Evolutionary conservation across 2,888 invertebrate genomes (phyloP).

Genomic region (Antitype chi): DNA sequence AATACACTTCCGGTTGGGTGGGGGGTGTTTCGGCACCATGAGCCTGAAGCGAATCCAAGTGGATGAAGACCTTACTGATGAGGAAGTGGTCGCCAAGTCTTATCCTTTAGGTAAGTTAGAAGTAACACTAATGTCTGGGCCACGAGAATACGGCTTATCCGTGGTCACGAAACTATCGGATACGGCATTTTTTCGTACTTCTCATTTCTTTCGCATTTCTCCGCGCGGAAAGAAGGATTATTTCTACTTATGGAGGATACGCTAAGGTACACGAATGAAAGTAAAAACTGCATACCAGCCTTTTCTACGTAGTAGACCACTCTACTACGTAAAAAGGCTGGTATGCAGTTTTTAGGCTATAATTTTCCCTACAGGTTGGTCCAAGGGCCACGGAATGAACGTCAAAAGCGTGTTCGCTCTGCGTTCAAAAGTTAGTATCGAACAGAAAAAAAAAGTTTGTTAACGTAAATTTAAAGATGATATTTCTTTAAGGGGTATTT

Average conservation of each 20-base stretch:
- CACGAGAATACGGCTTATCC: not conserved
- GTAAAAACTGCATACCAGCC: not conserved
- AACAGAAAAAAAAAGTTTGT: too few species aligned
- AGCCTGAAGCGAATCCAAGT: constrained; percentile 79
- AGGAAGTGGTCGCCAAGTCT: constrained; percentile 84
- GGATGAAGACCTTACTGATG: constrained; percentile 82
- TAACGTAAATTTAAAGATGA: too few species aligned
- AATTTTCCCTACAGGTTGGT: too few species aligned
- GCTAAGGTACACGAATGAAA: too few species aligned
- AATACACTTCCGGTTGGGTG: constrained; percentile 81
- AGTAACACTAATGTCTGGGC: not conserved
- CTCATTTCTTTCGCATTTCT: too few species aligned
- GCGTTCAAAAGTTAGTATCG: too few species aligned
- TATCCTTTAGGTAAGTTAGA: constrained; percentile 83
- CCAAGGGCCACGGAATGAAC: too few species aligned
- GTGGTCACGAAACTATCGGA: not conserved
- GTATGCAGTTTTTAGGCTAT: too few species aligned
- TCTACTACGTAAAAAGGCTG: too few species aligned
- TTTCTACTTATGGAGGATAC: too few species aligned
- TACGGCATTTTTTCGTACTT: not conserved
- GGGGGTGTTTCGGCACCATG: constrained; percentile 77
- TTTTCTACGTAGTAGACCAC: not conserved
- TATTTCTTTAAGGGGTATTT: too few species aligned
- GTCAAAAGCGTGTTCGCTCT: too few species aligned
- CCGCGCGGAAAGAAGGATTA: not conserved